phyloP scores from a whole-genome alignment of 2,888 invertebrate genomes.

The Chrysina gloriosa region DNA sequence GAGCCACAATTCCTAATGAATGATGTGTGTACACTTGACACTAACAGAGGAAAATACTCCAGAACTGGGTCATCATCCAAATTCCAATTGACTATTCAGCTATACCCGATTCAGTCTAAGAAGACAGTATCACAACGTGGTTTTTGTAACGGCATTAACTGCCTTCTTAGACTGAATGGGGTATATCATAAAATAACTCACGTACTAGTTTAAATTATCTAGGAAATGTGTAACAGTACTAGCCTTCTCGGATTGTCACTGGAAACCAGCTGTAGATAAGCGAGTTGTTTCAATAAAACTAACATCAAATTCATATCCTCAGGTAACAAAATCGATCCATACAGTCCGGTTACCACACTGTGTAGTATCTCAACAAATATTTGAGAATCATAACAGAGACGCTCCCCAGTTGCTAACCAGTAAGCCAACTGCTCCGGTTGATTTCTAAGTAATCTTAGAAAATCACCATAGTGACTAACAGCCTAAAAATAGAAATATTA shows the following conservation, averaged over 20 bases:
- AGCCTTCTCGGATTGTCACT: conserved; percentile 75
- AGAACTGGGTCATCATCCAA: too few relatives aligned
- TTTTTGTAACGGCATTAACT: too few relatives aligned
- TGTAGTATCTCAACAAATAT: conserved; percentile 64
- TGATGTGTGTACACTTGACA: too few relatives aligned
- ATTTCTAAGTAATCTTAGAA: conserved; percentile 75
- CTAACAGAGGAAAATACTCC: too few relatives aligned
- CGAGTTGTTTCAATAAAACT: conserved; percentile 74
- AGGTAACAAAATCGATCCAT: conserved; percentile 79
- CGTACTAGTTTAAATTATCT: too few relatives aligned
- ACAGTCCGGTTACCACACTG: conserved; percentile 74
- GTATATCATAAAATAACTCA: too few relatives aligned
- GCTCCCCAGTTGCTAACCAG: conserved; percentile 76
- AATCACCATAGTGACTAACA: conserved; percentile 53
- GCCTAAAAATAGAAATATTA: conserved; percentile 45
- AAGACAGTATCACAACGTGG: too few relatives aligned
- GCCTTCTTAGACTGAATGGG: too few relatives aligned
- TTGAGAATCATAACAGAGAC: conserved; percentile 61
- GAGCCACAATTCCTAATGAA: too few relatives aligned
- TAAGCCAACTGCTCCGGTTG: conserved; percentile 78
- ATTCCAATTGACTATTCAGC: too few relatives aligned
- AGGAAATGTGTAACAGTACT: conserved; percentile 29
- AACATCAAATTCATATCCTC: conserved; percentile 79
- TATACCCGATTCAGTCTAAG: too few relatives aligned
- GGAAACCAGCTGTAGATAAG: conserved; percentile 77